phyloP scores from a whole-genome alignment of 2,113 vertebrate species.

The Uria lomvia region DNA sequence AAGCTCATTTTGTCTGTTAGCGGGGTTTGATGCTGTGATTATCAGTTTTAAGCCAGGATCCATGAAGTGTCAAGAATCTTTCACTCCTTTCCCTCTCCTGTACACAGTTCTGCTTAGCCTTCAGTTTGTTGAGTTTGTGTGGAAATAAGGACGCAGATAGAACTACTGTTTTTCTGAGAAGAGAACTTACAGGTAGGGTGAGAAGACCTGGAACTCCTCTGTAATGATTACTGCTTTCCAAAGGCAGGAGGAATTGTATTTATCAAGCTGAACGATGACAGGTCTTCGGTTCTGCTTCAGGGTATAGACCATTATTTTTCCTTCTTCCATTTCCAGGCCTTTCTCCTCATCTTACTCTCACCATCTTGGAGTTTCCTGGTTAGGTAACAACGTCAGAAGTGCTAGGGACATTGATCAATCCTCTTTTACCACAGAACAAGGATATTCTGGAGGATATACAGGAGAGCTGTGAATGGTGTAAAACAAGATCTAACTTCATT shows the following conservation, averaged over 20 bases:
- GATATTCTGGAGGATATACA: no score
- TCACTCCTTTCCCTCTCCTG: neutral
- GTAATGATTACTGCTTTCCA: neutral
- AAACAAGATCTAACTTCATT: neutral
- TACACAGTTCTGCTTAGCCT: neutral
- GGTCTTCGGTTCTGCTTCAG: neutral
- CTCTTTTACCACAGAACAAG: neutral
- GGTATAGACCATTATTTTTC: neutral
- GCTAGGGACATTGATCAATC: neutral
- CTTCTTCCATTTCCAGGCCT: neutral
- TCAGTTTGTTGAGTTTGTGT: neutral
- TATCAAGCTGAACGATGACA: neutral
- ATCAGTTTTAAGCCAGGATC: neutral
- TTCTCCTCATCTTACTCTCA: neutral
- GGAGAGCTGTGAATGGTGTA: neutral
- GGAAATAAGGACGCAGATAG: neutral
- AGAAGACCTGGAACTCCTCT: neutral
- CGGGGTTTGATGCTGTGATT: neutral
- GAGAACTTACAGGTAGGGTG: neutral
- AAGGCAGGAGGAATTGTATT: neutral
- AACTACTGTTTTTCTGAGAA: neutral
- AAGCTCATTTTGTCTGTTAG: neutral
- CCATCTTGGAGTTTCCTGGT: neutral
- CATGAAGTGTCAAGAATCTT: neutral
- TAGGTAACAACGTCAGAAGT: neutral